phyloP scores from a whole-genome alignment of 2,113 vertebrate species.

The Nothocercus julius region DNA sequence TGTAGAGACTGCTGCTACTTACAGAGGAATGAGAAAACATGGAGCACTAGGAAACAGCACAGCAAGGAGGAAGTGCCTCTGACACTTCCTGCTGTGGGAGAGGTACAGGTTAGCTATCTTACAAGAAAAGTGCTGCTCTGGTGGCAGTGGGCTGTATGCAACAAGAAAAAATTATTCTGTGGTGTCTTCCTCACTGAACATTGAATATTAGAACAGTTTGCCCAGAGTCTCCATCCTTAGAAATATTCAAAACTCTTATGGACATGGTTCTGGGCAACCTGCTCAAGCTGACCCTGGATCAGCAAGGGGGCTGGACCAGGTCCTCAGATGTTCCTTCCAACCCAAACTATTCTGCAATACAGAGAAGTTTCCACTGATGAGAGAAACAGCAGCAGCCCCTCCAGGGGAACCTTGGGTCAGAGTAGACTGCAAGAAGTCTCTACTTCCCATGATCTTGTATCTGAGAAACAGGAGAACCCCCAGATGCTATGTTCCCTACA shows the following conservation, averaged over 20 bases:
- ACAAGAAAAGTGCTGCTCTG: neutral
- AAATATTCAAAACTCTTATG: neutral
- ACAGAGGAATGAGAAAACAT: neutral
- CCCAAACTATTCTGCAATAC: too few relatives aligned
- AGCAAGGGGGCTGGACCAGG: too few relatives aligned
- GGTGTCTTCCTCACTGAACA: too few relatives aligned
- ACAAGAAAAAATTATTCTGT: neutral
- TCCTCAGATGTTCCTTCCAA: too few relatives aligned
- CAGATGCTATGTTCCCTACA: neutral
- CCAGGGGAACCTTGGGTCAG: too few relatives aligned
- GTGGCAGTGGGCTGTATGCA: neutral
- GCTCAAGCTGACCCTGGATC: too few relatives aligned
- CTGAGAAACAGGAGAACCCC: neutral
- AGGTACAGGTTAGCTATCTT: neutral
- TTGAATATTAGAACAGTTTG: too few relatives aligned
- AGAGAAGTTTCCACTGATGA: neutral
- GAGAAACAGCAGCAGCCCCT: neutral
- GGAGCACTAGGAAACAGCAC: neutral
- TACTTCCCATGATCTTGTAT: neutral
- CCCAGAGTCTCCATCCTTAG: too few relatives aligned
- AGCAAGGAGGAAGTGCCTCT: neutral
- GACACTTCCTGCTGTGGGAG: neutral
- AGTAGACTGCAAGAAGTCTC: too few relatives aligned
- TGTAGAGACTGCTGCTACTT: neutral
- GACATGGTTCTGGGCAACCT: too few relatives aligned